Conservation (phyloP, 1,140 invertebrate species). For the Brachionus plicatilis region DNA sequence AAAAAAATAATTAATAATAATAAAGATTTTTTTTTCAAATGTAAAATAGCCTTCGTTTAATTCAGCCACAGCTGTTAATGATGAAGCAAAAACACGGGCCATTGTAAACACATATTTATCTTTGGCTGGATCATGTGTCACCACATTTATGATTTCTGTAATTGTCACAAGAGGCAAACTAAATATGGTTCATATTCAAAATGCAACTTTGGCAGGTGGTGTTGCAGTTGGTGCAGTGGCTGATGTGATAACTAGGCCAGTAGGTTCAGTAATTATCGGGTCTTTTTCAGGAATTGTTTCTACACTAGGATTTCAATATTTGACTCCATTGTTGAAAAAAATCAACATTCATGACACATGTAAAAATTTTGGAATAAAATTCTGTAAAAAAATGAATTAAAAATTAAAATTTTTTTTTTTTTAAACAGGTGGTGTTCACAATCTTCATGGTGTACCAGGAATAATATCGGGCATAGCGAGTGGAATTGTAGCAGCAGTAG, state of each 20-base stretch:
- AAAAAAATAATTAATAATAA: slow-evolving; percentile 64
- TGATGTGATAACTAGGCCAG: slow-evolving; percentile 75
- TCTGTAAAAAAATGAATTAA: not conserved
- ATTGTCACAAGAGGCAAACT: slow-evolving; percentile 60
- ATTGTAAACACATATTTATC: slow-evolving; percentile 87
- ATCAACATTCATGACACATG: slow-evolving; percentile 8
- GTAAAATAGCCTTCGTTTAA: slow-evolving; percentile 74
- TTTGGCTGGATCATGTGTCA: slow-evolving; percentile 72
- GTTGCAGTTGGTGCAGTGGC: slow-evolving; percentile 62
- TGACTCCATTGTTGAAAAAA: slow-evolving; percentile 64
- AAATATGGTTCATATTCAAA: slow-evolving; percentile 56
- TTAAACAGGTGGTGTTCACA: slow-evolving; percentile 69
- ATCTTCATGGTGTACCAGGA: slow-evolving; percentile 90
- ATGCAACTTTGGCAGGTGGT: slow-evolving; percentile 60
- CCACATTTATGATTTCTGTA: slow-evolving; percentile 74
- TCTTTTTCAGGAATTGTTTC: slow-evolving; percentile 72
- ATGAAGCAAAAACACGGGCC: slow-evolving; percentile 67
- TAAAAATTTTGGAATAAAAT: not conserved
- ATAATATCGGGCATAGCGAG: slow-evolving; percentile 70
- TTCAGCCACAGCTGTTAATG: slow-evolving; percentile 67
- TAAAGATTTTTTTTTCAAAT: slow-evolving; percentile 71
- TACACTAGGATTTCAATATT: slow-evolving; percentile 73
- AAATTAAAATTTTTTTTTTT: too few relatives aligned
- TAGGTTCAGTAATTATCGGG: slow-evolving; percentile 76
- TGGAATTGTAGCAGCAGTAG: too few relatives aligned